Conservation (phyloP, 1,140 invertebrate genomes). For the Nasonia vitripennis region DNA sequence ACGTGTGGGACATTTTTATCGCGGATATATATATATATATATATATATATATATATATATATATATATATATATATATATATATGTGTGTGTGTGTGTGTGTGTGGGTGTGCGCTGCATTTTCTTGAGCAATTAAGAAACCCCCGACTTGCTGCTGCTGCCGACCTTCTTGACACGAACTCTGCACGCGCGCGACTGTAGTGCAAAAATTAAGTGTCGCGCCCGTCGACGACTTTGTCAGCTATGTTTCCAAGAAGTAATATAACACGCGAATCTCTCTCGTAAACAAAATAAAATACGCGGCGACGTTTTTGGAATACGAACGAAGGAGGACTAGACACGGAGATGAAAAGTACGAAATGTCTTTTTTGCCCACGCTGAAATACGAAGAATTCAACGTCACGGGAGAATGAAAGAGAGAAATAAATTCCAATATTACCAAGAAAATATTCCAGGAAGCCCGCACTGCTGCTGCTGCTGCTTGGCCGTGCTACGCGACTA, state of each 20-base stretch:
- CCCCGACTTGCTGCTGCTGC: not conserved
- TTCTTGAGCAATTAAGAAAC: not conserved
- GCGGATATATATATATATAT: no score
- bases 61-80: no score
- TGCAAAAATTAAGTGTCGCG: not conserved
- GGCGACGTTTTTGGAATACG: not conserved
- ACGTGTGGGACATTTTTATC: not conserved
- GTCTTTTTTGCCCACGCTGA: no score
- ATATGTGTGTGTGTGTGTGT: no score
- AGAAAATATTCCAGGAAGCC: not conserved
- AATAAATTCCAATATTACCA: slow-evolving; percentile 13
- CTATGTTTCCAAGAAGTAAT: no score
- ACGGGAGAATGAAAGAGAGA: not conserved
- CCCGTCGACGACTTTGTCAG: not conserved
- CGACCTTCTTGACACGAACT: not conserved
- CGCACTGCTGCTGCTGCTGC: not conserved
- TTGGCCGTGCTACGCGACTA: not conserved
- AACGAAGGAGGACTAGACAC: not conserved
- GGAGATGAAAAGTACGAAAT: not conserved
- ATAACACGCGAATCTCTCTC: not conserved
- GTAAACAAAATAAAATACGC: not conserved
- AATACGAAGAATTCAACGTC: no score
- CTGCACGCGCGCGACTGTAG: not conserved
- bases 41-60: no score
- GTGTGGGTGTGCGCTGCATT: not conserved